phyloP scores from a whole-genome alignment of 2,888 invertebrate genomes.

The Idaea biselata region DNA sequence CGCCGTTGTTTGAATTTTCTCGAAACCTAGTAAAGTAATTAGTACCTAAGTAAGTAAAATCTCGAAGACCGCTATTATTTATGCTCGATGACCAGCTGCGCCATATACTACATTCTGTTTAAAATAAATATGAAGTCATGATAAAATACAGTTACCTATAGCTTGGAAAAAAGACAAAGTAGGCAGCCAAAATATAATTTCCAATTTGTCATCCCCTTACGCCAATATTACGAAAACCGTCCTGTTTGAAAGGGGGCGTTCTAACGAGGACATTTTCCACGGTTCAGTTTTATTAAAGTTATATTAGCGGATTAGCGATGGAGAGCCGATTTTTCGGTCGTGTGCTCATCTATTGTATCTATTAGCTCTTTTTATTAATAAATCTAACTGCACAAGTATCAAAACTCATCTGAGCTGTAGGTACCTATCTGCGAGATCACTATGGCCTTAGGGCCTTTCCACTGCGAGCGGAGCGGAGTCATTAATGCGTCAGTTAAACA shows the following conservation, averaged over 20 bases:
- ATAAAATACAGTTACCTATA: too few relatives aligned
- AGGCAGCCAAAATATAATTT: background rate
- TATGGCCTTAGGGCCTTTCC: too few relatives aligned
- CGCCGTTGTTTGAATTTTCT: too few relatives aligned
- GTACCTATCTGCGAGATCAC: background rate
- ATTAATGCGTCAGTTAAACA: too few relatives aligned
- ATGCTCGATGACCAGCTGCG: too few relatives aligned
- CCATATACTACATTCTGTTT: too few relatives aligned
- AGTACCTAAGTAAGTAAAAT: too few relatives aligned
- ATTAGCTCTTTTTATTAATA: background rate
- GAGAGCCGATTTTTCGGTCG: background rate
- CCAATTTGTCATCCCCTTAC: background rate
- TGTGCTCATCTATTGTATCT: background rate
- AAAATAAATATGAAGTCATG: too few relatives aligned
- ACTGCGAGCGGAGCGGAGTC: too few relatives aligned
- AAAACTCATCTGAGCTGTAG: background rate
- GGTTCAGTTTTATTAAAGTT: background rate
- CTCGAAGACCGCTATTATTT: too few relatives aligned
- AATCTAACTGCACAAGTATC: constrained; percentile 3
- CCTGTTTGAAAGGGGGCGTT: background rate
- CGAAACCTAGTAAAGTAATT: too few relatives aligned
- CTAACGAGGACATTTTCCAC: background rate
- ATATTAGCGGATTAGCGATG: background rate
- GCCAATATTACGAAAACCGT: background rate
- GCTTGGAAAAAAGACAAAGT: constrained; percentile 28